These are phyloP conservation scores for Epinephelus fuscoguttatus DNA, from an alignment of 2,113 vertebrate genomes.

Conservation along the genomic window DNA sequence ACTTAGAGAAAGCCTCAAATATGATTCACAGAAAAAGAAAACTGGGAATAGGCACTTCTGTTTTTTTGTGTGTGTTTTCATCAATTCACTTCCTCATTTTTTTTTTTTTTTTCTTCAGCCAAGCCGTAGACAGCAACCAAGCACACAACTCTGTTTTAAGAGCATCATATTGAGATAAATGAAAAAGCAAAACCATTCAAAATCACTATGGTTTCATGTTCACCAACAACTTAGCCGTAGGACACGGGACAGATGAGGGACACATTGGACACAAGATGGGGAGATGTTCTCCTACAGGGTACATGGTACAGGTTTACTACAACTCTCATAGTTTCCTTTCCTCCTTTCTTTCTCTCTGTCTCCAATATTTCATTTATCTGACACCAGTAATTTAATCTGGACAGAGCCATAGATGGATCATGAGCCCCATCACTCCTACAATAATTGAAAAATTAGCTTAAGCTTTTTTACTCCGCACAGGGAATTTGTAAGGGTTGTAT, in stretches of 20 bases:
- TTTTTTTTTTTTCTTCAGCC: slow-evolving; percentile 28
- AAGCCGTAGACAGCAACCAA: slow-evolving; percentile 25
- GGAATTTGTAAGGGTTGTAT: not conserved
- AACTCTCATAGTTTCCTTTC: not conserved
- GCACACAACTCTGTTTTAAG: slow-evolving; percentile 33
- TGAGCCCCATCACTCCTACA: not conserved
- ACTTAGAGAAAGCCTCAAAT: slow-evolving; percentile 25
- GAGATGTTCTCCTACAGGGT: slow-evolving; percentile 2
- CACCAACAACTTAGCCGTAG: slow-evolving; percentile 7
- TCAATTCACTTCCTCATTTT: slow-evolving; percentile 24
- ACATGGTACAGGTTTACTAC: slow-evolving; percentile 16
- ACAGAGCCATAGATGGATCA: not conserved
- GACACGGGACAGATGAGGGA: slow-evolving; percentile 31
- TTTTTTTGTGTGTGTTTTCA: slow-evolving; percentile 50
- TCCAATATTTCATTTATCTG: not conserved
- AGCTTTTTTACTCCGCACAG: not conserved
- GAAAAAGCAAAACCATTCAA: slow-evolving; percentile 30
- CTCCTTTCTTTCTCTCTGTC: not conserved
- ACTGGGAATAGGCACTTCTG: slow-evolving; percentile 81
- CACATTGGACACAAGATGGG: slow-evolving; percentile 17
- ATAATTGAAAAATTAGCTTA: not conserved
- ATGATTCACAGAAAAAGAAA: slow-evolving; percentile 62
- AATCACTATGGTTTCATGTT: slow-evolving; percentile 22
- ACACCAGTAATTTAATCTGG: not conserved
- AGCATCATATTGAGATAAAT: slow-evolving; percentile 35